phyloP scores from a whole-genome alignment of 2,888 invertebrate genomes.

The Pyrrhia umbra region DNA sequence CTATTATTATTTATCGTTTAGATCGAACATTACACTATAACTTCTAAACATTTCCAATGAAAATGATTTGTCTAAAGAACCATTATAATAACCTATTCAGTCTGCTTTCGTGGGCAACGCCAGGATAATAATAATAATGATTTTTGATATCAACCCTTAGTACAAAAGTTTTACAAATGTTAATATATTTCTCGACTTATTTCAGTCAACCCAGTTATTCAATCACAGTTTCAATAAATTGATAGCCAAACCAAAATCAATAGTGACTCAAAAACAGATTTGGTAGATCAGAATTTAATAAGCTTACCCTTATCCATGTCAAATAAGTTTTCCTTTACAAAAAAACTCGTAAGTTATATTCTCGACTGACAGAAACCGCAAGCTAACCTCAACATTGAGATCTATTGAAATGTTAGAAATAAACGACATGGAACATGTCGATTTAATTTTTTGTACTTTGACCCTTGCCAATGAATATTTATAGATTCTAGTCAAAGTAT shows the following conservation, averaged over 20 bases:
- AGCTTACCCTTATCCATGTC: slow-evolving; percentile 24
- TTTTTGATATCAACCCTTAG: too few species aligned
- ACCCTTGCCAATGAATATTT: slow-evolving; percentile 13
- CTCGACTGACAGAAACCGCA: slow-evolving; percentile 38
- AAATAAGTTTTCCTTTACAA: slow-evolving; percentile 21
- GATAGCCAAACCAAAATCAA: slow-evolving; percentile 4
- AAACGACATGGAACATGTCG: slow-evolving; percentile 51
- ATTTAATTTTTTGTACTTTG: slow-evolving; percentile 18
- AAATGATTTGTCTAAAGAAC: too few species aligned
- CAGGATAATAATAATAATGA: too few species aligned
- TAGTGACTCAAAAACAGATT: slow-evolving; percentile 8
- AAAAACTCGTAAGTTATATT: slow-evolving; percentile 49
- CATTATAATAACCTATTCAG: too few species aligned
- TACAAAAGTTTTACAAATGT: too few species aligned
- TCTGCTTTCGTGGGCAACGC: too few species aligned
- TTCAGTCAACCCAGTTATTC: background rate
- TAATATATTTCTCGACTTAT: too few species aligned
- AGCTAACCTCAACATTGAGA: slow-evolving; percentile 21
- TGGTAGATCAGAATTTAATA: slow-evolving; percentile 12
- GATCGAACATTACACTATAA: too few species aligned
- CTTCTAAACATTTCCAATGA: too few species aligned
- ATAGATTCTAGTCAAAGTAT: slow-evolving; percentile 1
- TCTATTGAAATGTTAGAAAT: slow-evolving; percentile 39
- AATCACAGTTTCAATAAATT: background rate
- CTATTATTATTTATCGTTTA: too few species aligned